phyloP scores from a whole-genome alignment of 2,113 vertebrate species.

The Leptodactylus fuscus region DNA sequence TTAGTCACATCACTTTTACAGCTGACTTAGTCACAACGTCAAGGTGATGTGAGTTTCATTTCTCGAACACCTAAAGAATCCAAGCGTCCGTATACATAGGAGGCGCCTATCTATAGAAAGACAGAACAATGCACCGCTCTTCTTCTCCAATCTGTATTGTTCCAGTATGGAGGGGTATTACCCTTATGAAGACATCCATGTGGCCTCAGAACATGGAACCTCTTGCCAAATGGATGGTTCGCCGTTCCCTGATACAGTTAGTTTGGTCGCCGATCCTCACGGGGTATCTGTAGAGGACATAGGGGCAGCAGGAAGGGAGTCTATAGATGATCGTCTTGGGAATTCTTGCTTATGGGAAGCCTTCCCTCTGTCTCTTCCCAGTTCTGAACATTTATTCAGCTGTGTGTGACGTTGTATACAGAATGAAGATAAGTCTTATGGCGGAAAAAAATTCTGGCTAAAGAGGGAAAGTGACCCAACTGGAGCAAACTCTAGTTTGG shows the following conservation, averaged over 20 bases:
- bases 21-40: neutral
- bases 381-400: neutral
- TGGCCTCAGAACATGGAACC: too few relatives aligned
- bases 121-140: neutral
- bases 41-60: neutral
- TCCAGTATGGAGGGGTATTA: too few relatives aligned
- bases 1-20: neutral
- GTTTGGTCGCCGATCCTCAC: neutral
- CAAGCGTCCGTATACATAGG: neutral
- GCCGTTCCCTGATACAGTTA: too few relatives aligned
- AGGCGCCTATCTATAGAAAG: neutral
- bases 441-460: too few relatives aligned
- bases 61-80: neutral
- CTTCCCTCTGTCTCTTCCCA: neutral
- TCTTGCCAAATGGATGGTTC: too few relatives aligned
- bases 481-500: too few relatives aligned
- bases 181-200: too few relatives aligned
- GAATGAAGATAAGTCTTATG: too few relatives aligned
- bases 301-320: too few relatives aligned
- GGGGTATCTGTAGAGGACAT: neutral
- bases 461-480: too few relatives aligned
- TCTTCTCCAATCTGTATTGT: neutral
- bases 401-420: neutral
- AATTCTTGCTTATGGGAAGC: neutral
- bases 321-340: neutral